Percentiles rank a stretch among this genome's conserved stretches.
Conservation (phyloP, 1,140 invertebrate genomes). For the Maconellicoccus hirsutus region DNA sequence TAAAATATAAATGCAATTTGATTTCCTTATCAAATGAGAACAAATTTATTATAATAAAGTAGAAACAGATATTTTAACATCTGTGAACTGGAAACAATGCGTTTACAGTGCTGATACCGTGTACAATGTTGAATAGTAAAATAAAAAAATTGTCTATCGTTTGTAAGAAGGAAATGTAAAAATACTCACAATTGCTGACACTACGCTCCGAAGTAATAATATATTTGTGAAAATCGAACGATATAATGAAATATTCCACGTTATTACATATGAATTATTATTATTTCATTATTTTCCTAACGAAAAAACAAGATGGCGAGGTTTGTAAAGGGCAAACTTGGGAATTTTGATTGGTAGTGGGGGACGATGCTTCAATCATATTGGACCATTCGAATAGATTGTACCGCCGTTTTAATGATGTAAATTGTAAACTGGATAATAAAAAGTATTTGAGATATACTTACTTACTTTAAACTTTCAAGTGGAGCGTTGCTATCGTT, state of each 20-base stretch:
- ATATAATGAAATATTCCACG: not conserved
- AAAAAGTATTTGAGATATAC: too few species aligned
- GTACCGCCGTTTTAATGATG: not conserved
- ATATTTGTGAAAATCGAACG: not conserved
- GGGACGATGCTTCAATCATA: not conserved
- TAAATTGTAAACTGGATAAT: not conserved
- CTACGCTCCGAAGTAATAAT: not conserved
- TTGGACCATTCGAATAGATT: not conserved
- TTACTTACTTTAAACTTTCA: too few species aligned
- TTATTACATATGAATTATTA: not conserved
- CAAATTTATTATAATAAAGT: not conserved
- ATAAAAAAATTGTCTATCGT: slow-evolving; percentile 1
- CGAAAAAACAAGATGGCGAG: slow-evolving; percentile 15
- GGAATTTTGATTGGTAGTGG: slow-evolving; percentile 1
- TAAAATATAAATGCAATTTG: too few species aligned
- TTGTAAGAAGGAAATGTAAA: not conserved
- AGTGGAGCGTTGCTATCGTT: too few species aligned
- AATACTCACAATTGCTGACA: not conserved
- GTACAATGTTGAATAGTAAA: slow-evolving; percentile 12
- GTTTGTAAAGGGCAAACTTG: slow-evolving; percentile 16
- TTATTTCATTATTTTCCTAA: not conserved
- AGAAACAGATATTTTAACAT: slow-evolving; percentile 10
- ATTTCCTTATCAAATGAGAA: not conserved
- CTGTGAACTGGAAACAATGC: slow-evolving; percentile 21
- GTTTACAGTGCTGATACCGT: slow-evolving; percentile 15